Evolutionary conservation across 2,113 vertebrate species (phyloP).

Genomic region (Casuarius casuarius): DNA sequence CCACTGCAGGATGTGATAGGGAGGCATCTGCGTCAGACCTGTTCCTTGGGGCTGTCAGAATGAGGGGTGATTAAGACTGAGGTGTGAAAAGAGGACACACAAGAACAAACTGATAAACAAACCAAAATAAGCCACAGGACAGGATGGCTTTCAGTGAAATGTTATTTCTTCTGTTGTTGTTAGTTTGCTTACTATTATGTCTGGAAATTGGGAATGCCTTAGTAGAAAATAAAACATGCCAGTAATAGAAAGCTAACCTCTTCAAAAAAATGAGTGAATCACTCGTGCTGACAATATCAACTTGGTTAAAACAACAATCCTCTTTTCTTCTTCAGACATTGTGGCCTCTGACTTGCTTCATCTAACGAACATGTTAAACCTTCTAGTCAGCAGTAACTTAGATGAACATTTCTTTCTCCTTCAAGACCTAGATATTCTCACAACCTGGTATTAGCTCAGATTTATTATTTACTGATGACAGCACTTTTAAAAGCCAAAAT

Average conservation of each 20-base stretch:
- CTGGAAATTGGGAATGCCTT: not conserved
- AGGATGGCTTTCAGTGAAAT: not conserved
- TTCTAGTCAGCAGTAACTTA: not conserved
- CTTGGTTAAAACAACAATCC: not conserved
- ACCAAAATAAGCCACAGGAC: not conserved
- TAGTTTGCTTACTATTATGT: not conserved
- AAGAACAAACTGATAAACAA: not conserved
- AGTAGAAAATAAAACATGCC: not conserved
- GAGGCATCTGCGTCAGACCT: not conserved
- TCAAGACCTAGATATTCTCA: not conserved
- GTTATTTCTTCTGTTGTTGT: not conserved
- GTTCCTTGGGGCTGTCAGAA: not conserved
- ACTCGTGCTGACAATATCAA: not conserved
- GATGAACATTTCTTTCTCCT: not conserved
- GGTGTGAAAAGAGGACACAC: not conserved
- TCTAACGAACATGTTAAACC: not conserved
- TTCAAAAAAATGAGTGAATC: not conserved
- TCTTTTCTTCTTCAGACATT: not conserved
- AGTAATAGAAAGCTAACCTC: not conserved
- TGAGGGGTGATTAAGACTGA: not conserved
- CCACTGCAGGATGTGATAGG: not conserved
- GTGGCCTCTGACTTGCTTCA: not conserved
- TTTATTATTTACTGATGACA: not conserved
- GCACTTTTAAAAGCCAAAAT: not conserved
- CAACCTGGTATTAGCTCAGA: not conserved